Base-by-base conservation (phyloP, 2,797 vertebrate species). In the Enteromius unitaeniatus region DNA sequence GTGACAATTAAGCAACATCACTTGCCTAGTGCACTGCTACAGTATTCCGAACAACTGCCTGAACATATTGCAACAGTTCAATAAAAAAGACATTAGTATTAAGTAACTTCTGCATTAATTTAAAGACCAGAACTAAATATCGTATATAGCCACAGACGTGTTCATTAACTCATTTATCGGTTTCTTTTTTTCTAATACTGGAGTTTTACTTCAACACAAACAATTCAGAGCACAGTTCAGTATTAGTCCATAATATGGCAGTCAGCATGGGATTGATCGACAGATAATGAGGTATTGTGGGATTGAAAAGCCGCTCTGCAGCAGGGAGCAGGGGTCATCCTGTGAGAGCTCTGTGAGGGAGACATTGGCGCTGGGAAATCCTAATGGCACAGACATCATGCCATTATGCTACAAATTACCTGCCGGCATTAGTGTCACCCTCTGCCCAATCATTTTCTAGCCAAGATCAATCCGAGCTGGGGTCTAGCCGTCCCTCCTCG, bases 261-360 rank as follows among this genome's bases (percentile, higher is more conserved):
- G 87, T 74, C 88, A 86, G 89, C 90, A 85, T 89, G 85, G 74
- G 85, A 31, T 87, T 93, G 92, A 93, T 91, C 91, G 90, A 91
- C 90, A 93, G 91, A 93, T 94, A 93, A 95, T 94, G 90, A 94
- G 89, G 89, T 88, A 93, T 91, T 93, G 92, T 94, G 90, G 90
- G 91, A 93, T 85, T 88, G 81, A 83, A 21, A 91, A 92, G 91
- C 89, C 89, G 42, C 60, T 83, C 53, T 62, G 81, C 82, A 82
- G 82, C 90, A 90, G 89, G 91, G 92, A 92, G 89, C 85, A 85
- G 86, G 67, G 81, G 76, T 88, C 78, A 78, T 78, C 45, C 62
- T 78, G 78, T 69, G 80, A 81, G 70, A 84, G 84, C 74, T 67
- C 31, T 62, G 68, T 55, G 80, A 83, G 55, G 84, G 74, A 81